These are phyloP conservation scores for Athetis lepigone DNA, from an alignment of 2,888 invertebrate species.

Conservation along the genomic window DNA sequence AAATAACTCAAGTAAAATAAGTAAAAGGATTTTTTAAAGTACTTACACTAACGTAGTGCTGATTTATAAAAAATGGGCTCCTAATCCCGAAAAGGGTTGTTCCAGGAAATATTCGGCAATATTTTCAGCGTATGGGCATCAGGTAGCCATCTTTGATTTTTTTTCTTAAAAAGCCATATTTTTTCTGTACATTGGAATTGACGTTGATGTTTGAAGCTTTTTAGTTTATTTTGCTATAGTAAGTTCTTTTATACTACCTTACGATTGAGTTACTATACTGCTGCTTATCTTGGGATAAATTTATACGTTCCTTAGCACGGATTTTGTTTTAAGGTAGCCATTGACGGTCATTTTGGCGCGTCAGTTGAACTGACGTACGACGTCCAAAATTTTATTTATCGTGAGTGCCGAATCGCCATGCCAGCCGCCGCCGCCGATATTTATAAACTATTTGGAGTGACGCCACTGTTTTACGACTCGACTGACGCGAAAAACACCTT, in stretches of 20 bases:
- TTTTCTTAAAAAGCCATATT: constrained; percentile 48
- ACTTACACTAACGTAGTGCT: constrained; percentile 54
- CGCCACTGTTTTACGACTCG: no score
- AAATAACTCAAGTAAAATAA: constrained; percentile 47
- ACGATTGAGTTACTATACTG: no score
- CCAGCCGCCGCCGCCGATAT: no score
- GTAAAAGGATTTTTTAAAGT: constrained; percentile 56
- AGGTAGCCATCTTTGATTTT: constrained; percentile 55
- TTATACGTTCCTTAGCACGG: no score
- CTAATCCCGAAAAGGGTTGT: constrained; percentile 79
- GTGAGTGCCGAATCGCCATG: no score
- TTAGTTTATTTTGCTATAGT: neutral
- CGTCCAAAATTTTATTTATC: no score
- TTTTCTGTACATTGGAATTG: constrained; percentile 30
- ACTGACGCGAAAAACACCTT: no score
- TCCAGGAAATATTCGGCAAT: constrained; percentile 63
- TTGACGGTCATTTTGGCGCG: no score
- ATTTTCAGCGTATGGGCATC: constrained; percentile 61
- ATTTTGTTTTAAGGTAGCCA: no score
- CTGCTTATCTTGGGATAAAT: no score
- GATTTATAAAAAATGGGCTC: constrained; percentile 64
- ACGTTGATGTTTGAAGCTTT: constrained; percentile 13
- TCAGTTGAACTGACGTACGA: no score
- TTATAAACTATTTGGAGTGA: no score
- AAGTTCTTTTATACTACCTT: neutral